Evolutionary conservation across 2,113 vertebrate species (phyloP).

Genomic region (Sclerurus mexicanus): DNA sequence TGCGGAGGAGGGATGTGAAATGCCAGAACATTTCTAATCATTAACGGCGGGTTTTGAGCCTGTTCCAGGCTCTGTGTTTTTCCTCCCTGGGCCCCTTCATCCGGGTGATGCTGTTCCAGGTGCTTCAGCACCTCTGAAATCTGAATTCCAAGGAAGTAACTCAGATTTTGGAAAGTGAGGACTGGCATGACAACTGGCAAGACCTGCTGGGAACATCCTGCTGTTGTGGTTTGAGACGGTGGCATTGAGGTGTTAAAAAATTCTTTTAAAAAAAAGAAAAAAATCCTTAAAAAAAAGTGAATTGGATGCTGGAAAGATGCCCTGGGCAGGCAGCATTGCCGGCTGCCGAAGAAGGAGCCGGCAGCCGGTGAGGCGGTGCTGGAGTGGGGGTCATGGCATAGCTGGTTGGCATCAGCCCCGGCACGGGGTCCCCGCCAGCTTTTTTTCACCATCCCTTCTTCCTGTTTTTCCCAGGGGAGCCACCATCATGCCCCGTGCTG

Average conservation of each 20-base stretch:
- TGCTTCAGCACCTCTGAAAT: background rate
- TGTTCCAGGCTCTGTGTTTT: background rate
- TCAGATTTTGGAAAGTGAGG: background rate
- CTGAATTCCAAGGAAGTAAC: background rate
- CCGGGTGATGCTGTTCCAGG: background rate
- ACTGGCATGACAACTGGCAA: background rate
- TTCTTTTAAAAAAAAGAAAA: background rate
- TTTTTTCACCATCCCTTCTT: background rate
- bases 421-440: background rate
- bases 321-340: background rate
- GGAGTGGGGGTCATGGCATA: background rate
- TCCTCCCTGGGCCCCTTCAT: background rate
- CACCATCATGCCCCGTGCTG: background rate
- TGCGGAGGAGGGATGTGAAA: slow-evolving; percentile 42
- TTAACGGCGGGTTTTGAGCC: slow-evolving; percentile 13
- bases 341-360: background rate
- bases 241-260: background rate
- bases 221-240: background rate
- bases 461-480: slow-evolving; percentile 17
- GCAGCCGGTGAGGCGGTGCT: background rate
- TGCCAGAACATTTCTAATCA: slow-evolving; percentile 52
- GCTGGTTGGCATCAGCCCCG: background rate
- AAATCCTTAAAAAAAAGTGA: background rate
- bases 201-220: background rate
- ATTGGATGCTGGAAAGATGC: background rate